Conservation (phyloP, 2,113 vertebrate genomes). For the Microcebus ravelobensis region DNA sequence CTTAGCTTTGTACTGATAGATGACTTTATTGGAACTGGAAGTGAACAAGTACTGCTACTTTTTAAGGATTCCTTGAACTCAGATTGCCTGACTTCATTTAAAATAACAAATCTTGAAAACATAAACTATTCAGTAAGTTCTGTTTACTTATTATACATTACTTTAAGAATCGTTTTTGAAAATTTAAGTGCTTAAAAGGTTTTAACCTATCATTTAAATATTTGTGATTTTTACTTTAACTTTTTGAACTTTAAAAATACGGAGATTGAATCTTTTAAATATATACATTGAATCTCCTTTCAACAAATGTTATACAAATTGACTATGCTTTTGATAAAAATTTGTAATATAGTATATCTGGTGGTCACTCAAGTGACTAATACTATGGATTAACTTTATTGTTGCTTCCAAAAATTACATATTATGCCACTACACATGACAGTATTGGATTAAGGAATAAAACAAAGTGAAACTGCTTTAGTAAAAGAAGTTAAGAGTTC, state of each 20-base stretch:
- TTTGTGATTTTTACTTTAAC: conserved; percentile 35
- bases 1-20: conserved; percentile 89
- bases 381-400: conserved; percentile 6
- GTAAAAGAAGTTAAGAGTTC: conserved; percentile 40
- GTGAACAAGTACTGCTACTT: conserved; percentile 92
- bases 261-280: not conserved
- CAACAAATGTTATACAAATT: not conserved
- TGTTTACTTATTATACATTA: conserved; percentile 66
- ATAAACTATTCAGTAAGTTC: conserved; percentile 90
- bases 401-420: conserved; percentile 33
- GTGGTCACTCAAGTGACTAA: not conserved
- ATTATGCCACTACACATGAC: not conserved
- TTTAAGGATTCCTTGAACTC: conserved; percentile 83
- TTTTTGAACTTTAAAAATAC: conserved; percentile 28
- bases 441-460: conserved; percentile 48
- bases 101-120: conserved; percentile 90
- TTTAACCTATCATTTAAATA: conserved; percentile 46
- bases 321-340: not conserved
- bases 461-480: conserved; percentile 17
- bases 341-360: not conserved
- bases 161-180: conserved; percentile 54
- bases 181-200: conserved; percentile 11
- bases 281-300: conserved; percentile 12
- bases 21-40: conserved; percentile 93
- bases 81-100: conserved; percentile 83